Evolutionary conservation across 1,140 invertebrate genomes (phyloP).

Genomic region (Nomia melanderi): DNA sequence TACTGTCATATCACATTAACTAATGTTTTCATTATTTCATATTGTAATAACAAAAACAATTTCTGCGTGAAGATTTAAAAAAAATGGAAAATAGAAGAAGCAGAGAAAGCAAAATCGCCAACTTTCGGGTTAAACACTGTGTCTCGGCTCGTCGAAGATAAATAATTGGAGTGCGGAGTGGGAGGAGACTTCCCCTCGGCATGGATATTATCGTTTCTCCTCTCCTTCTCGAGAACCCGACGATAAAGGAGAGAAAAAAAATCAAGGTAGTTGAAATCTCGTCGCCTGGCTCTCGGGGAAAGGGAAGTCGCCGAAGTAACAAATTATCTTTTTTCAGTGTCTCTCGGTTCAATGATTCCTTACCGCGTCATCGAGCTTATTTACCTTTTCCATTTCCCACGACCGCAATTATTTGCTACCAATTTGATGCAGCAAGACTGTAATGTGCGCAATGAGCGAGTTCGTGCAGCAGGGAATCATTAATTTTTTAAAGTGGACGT

Average conservation of each 20-base stretch:
- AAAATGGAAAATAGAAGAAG: neutral
- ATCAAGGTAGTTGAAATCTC: slow-evolving; percentile 33
- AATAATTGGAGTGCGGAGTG: slow-evolving; percentile 56
- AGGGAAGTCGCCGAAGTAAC: slow-evolving; percentile 60
- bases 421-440: neutral
- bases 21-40: too few relatives aligned
- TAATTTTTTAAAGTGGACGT: neutral
- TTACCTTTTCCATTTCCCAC: slow-evolving; percentile 17
- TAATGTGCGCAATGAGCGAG: neutral
- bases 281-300: slow-evolving; percentile 27
- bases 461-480: neutral
- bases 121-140: slow-evolving; percentile 43
- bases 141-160: slow-evolving; percentile 35
- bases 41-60: too few relatives aligned
- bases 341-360: slow-evolving; percentile 44
- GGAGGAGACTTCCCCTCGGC: slow-evolving; percentile 25
- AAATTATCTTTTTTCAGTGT: slow-evolving; percentile 56
- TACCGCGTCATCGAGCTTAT: slow-evolving; percentile 44
- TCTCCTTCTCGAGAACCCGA: slow-evolving; percentile 18
- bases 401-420: slow-evolving; percentile 15
- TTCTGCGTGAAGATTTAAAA: neutral
- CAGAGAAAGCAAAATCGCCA: slow-evolving; percentile 1
- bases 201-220: slow-evolving; percentile 26
- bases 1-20: too few relatives aligned
- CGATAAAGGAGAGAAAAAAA: slow-evolving; percentile 10